Evolutionary conservation across 2,888 invertebrate genomes (phyloP), one percentile per base, ranked within the genome.

Genomic region (Ormyrus nitidulus): DNA sequence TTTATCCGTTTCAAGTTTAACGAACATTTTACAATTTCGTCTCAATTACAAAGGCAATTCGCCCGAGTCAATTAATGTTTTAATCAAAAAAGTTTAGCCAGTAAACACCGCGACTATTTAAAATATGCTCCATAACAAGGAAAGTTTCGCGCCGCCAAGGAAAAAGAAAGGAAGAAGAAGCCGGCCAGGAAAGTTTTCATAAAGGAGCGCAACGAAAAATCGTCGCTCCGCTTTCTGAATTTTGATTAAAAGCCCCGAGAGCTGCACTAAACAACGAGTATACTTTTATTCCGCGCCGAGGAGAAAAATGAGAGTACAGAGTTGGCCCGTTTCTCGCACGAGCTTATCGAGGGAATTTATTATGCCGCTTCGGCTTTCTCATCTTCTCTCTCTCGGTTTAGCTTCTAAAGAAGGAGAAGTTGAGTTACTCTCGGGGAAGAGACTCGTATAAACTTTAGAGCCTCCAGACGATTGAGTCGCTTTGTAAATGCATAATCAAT

Each of bases 271-370:
- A 59, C 11, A 70, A 70, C 10, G 66, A 66, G 53, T 34, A 34
- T 19, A 66, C 19, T 66, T 66, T 48, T 34, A 34, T 51, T 51
- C 51, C 65, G 5, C 46, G 64, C 48, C 10, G 4, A 7, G 49
- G 34, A 56, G 65, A 65, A 58, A 65, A 74, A 65, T 65, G 65
- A 65, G 74, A 58, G 56, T 65, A 70, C 46, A 59, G 8, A 13
- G 66, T 62, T 44, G 62, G 62, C 62, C 54, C 34, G 7, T 11
- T 70, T 46, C 58, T 19, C 13, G 3, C 64, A 54, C 44, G 34
- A 71, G 77, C 72, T 78, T 78, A 78, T 78, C 72, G 77, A 66
- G 77, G 19, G 77, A 78, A 78, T 78, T 78, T 78, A 78, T 78
- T 78, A 72, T 66, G 59, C 66, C 53, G 65, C 66, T 46, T 72